These are phyloP conservation scores for Anodontia alba DNA, from an alignment of 2,888 invertebrate genomes.

Conservation along the genomic window DNA sequence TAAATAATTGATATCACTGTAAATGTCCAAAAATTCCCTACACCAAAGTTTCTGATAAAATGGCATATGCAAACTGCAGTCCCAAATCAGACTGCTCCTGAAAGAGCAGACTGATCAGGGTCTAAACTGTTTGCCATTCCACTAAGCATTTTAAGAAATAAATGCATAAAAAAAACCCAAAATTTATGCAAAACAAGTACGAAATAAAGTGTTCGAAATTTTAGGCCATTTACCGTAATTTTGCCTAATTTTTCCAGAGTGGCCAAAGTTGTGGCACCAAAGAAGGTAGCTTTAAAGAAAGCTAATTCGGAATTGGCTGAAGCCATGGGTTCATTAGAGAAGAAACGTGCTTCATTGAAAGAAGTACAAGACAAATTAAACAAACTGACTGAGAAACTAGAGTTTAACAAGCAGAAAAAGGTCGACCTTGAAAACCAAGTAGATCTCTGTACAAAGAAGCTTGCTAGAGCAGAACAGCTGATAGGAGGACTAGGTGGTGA, in stretches of 20 bases:
- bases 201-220: too few species aligned
- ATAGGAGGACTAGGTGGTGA: slow-evolving; percentile 85
- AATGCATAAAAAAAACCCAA: too few species aligned
- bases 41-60: too few species aligned
- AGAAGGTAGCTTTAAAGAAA: slow-evolving; percentile 84
- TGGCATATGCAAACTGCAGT: too few species aligned
- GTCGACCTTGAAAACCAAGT: slow-evolving; percentile 85
- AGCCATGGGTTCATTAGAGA: slow-evolving; percentile 84
- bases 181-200: too few species aligned
- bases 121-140: too few species aligned
- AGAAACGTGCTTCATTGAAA: slow-evolving; percentile 84
- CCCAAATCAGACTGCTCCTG: too few species aligned
- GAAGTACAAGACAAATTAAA: slow-evolving; percentile 85
- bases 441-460: slow-evolving; percentile 85
- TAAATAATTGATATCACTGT: too few species aligned
- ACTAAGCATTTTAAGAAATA: too few species aligned
- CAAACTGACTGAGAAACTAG: slow-evolving; percentile 84
- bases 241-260: slow-evolving; percentile 82
- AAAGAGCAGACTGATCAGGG: too few species aligned
- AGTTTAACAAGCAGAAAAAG: slow-evolving; percentile 84
- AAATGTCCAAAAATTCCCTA: too few species aligned
- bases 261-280: slow-evolving; percentile 85
- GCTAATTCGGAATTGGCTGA: slow-evolving; percentile 83
- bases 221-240: too few species aligned
- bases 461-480: slow-evolving; percentile 85